Conservation (phyloP, 92 coral and sea anemone genomes). For the Epizoanthus rinbou region DNA sequence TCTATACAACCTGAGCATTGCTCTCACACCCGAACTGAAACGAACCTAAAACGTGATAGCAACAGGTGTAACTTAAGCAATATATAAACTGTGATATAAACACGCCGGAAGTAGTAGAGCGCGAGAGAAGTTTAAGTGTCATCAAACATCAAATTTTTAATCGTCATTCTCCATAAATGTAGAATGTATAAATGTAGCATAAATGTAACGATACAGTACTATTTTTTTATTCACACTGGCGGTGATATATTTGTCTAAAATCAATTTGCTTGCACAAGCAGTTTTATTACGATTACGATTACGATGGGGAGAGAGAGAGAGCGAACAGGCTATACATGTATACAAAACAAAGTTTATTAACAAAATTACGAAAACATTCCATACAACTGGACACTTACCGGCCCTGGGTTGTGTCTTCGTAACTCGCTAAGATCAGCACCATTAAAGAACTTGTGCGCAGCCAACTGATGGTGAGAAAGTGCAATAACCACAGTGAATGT, state of each 20-base stretch:
- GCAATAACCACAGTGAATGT: no score
- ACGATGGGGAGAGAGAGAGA: background rate
- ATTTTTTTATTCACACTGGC: no score
- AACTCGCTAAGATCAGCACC: slow-evolving; percentile 24
- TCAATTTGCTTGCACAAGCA: no score
- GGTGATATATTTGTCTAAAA: background rate
- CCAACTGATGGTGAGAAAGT: slow-evolving; percentile 11
- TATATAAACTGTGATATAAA: no score
- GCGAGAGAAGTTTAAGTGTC: no score
- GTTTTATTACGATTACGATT: no score
- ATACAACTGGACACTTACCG: background rate
- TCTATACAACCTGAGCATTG: slow-evolving; percentile 19
- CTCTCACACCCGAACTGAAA: slow-evolving; percentile 13
- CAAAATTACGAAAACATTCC: background rate
- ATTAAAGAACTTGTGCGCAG: slow-evolving; percentile 25
- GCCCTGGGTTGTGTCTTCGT: slow-evolving; percentile 31
- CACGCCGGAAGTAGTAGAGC: no score
- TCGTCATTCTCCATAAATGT: no score
- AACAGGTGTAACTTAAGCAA: background rate
- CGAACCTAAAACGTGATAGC: background rate
- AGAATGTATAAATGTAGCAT: no score
- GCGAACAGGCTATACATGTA: background rate
- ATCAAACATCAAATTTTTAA: no score
- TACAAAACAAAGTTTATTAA: background rate
- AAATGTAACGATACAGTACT: no score